A percentile compares a stretch with the other conserved stretches of the same genome.
Conservation (phyloP, 1,140 invertebrate species). For the Lutraria rhynchaena region DNA sequence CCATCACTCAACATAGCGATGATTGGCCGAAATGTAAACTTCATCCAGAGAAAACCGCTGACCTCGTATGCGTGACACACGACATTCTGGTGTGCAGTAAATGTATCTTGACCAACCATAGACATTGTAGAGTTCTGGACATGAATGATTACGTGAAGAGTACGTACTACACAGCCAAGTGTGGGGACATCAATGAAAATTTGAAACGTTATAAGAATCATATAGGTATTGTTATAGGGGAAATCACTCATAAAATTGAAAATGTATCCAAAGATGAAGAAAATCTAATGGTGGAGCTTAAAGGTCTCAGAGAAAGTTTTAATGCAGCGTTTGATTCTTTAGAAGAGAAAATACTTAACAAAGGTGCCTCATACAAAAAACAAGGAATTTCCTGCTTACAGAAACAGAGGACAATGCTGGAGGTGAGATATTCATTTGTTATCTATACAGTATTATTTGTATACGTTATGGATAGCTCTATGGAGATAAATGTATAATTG, state of each 20-base stretch:
- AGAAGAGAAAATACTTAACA: constrained; percentile 38
- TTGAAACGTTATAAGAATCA: constrained; percentile 41
- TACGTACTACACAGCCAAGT: constrained; percentile 45
- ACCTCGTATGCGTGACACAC: constrained; percentile 53
- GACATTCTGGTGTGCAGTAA: constrained; percentile 54
- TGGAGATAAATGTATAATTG: no score
- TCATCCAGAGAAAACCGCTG: constrained; percentile 46
- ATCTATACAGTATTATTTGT: not conserved
- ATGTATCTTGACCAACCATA: constrained; percentile 44
- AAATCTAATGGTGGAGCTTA: constrained; percentile 30
- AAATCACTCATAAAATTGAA: constrained; percentile 40
- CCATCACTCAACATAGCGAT: constrained; percentile 50
- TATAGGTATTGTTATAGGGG: constrained; percentile 32
- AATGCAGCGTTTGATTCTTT: constrained; percentile 46
- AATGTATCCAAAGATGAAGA: constrained; percentile 43
- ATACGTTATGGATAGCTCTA: no score
- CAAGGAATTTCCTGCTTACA: constrained; percentile 43
- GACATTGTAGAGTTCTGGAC: constrained; percentile 47
- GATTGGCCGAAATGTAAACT: constrained; percentile 57
- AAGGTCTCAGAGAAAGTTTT: constrained; percentile 42
- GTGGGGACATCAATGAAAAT: constrained; percentile 47
- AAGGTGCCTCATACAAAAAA: constrained; percentile 24
- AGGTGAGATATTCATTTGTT: constrained; percentile 20
- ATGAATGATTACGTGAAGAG: constrained; percentile 56
- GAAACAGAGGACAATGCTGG: constrained; percentile 51